Conservation (phyloP, 2,113 vertebrate species). For the Cepphus grylle region DNA sequence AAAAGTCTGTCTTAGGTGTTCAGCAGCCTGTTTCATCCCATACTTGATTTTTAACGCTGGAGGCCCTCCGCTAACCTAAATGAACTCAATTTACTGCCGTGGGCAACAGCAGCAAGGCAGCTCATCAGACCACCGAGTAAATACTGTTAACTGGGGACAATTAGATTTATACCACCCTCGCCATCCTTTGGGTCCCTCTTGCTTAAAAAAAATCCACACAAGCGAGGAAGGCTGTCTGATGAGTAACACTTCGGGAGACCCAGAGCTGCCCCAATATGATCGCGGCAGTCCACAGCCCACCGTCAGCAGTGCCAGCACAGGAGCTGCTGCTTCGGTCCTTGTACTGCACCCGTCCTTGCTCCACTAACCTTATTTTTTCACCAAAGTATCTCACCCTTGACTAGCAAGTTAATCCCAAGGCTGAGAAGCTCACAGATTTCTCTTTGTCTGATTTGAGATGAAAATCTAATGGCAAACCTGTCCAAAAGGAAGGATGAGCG, state of each 20-base stretch:
- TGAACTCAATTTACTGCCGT: neutral
- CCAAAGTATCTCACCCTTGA: neutral
- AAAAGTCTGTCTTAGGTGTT: neutral
- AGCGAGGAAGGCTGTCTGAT: neutral
- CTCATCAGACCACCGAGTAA: neutral
- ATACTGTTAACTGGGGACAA: neutral
- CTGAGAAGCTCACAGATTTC: neutral
- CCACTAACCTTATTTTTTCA: neutral
- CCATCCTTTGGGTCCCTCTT: neutral
- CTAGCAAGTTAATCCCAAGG: neutral
- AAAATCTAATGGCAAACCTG: neutral
- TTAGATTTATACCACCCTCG: neutral
- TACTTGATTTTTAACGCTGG: neutral
- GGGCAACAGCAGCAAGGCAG: neutral
- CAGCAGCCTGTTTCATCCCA: neutral
- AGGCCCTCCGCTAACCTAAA: neutral
- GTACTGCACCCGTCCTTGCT: accelerated
- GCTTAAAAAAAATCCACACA: neutral
- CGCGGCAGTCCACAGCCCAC: neutral
- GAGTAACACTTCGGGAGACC: neutral
- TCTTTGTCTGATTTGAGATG: neutral
- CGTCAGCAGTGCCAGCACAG: no score
- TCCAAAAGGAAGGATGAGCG: neutral
- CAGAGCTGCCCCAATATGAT: accelerated
- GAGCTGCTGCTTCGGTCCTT: neutral